A percentile compares a stretch with the other conserved stretches of the same genome.
Conservation (phyloP, 1,140 invertebrate genomes). For the Artemia franciscana region DNA sequence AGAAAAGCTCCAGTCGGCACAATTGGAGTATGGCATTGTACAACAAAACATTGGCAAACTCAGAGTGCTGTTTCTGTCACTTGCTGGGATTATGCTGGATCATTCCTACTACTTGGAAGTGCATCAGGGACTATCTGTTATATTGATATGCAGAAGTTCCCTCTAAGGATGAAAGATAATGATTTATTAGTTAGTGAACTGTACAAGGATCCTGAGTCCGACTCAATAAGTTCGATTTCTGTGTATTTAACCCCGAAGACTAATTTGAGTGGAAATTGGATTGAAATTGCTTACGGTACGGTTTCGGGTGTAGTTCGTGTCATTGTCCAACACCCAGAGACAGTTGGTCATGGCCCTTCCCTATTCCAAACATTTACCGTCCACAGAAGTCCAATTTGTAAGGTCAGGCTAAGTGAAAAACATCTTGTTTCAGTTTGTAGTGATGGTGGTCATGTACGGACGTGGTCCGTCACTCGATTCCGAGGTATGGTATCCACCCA, state of each 20-base stretch:
- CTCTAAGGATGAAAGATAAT: slow-evolving; percentile 93
- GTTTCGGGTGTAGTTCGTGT: slow-evolving; percentile 80
- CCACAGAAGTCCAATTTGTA: slow-evolving; percentile 82
- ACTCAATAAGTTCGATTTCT: slow-evolving; percentile 92
- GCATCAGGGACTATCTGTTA: slow-evolving; percentile 93
- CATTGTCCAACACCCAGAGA: slow-evolving; percentile 95
- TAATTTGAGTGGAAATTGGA: slow-evolving; percentile 91
- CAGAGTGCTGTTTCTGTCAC: slow-evolving; percentile 83
- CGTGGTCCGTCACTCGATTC: slow-evolving; percentile 87
- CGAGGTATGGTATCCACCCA: slow-evolving; percentile 78
- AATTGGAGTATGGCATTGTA: slow-evolving; percentile 94
- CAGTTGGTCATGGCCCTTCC: slow-evolving; percentile 88
- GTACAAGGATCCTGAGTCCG: slow-evolving; percentile 77
- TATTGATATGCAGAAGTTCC: slow-evolving; percentile 99
- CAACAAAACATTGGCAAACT: slow-evolving; percentile 94
- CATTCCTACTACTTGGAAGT: slow-evolving; percentile 77
- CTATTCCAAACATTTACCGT: slow-evolving; percentile 95
- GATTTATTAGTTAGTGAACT: slow-evolving; percentile 89
- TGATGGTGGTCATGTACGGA: slow-evolving; percentile 91
- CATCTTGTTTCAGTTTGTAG: slow-evolving; percentile 90
- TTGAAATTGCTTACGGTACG: slow-evolving; percentile 96
- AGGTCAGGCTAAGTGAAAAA: slow-evolving; percentile 86
- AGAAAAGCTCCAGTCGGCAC: slow-evolving; percentile 58
- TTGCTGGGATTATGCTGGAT: slow-evolving; percentile 86
- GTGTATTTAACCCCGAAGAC: slow-evolving; percentile 95